Base-by-base conservation (phyloP, 2,888 invertebrate genomes). In the Aphrophora alni region DNA sequence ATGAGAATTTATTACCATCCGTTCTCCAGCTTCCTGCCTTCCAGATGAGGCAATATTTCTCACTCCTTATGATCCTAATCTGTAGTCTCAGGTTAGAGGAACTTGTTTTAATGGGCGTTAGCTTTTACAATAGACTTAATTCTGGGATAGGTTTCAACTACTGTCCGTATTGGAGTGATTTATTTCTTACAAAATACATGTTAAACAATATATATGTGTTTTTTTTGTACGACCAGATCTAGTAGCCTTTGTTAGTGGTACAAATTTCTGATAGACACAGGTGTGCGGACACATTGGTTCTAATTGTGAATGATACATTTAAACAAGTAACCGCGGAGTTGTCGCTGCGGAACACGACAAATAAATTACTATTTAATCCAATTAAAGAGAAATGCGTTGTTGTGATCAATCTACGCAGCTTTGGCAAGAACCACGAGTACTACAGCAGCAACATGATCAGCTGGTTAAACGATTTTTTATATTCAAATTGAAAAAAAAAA, bases 291-390 rank as follows among this genome's bases (percentile, higher is more conserved):
- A 44, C 59, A 21, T 59, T 21, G 59, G 2, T n/a, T 59, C 59
- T 59, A 59, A 59, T 59, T 59, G 59, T 59, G 59, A 59, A 21
- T 59, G 59, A 59, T 59, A 59, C 59, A 59, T 59, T 59, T 59
- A 2, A 59, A 59, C 59, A 59, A 5, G 59, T 59, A 59, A 59
- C 59, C 1, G 59, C 14, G 21, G 21, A 4, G 33, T 33, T 4
- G 33, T 33, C 5, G 33, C 4, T 10, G 44, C 12, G 17, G 14
- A 21, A 59, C 59, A 59, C n/a, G 59, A 59, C 21, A 59, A 21
- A 59, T 59, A 59, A 59, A 59, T 59, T 59, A 59, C 59, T 21
- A 14, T 59, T 21, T 59, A 10, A 59, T 59, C 59, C 59, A 59
- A 59, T 59, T 59, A 59, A 59, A 59, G 59, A 21, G 59, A 21